A percentile compares a stretch with the other conserved stretches of the same genome.
These are phyloP conservation scores for Augiades crinisus DNA, from an alignment of 2,888 invertebrate species.

Conservation along the genomic window DNA sequence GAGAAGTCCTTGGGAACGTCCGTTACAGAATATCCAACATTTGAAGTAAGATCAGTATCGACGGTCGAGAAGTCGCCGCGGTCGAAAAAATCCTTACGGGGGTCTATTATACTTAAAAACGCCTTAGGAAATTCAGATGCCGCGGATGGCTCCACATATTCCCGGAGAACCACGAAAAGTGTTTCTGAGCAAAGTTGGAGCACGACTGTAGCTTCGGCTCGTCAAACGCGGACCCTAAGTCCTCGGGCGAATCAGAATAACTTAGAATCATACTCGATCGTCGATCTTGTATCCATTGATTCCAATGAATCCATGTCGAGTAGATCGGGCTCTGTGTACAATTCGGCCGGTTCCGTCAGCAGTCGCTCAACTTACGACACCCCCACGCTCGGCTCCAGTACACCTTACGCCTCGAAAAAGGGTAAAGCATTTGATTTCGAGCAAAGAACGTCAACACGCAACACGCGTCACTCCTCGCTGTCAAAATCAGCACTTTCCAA, in stretches of 20 bases:
- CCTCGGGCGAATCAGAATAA: conserved; percentile 38
- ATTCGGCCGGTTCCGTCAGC: conserved; percentile 45
- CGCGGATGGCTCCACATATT: conserved; percentile 26
- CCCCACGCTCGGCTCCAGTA: conserved; percentile 52
- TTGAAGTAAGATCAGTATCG: conserved; percentile 29
- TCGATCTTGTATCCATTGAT: conserved; percentile 59
- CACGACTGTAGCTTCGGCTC: conserved; percentile 37
- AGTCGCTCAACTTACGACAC: conserved; percentile 43
- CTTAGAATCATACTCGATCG: conserved; percentile 61
- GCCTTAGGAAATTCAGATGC: conserved; percentile 34
- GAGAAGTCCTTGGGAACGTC: conserved; percentile 40
- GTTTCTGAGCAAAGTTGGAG: conserved; percentile 35
- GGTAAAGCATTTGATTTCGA: not conserved
- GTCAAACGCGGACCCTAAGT: conserved; percentile 41
- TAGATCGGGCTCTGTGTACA: conserved; percentile 47
- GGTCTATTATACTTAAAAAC: conserved; percentile 44
- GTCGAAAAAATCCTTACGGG: conserved; percentile 42
- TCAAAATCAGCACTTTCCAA: not conserved
- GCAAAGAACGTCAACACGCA: conserved; percentile 18
- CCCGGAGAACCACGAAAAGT: conserved; percentile 33
- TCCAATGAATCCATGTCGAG: conserved; percentile 31
- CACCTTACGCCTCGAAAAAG: conserved; percentile 42
- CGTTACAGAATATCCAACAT: conserved; percentile 3
- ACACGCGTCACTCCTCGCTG: not conserved
- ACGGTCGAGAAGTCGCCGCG: conserved; percentile 39